phyloP scores from a whole-genome alignment of 2,888 invertebrate species.

The Cheilosia pagana region DNA sequence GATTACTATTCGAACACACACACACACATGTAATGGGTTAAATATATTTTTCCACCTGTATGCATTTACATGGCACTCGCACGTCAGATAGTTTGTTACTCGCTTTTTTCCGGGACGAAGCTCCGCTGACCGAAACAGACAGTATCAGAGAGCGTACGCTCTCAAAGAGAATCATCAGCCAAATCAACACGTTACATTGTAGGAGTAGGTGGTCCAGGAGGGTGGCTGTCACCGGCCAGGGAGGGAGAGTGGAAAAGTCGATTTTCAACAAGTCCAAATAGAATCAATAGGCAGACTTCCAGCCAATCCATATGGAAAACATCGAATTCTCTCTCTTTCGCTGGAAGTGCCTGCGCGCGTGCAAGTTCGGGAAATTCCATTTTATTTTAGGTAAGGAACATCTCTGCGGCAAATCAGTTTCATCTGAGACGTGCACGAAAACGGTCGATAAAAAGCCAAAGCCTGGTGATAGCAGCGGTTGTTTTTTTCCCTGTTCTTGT shows the following conservation, averaged over 20 bases:
- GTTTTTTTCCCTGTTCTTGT: background rate
- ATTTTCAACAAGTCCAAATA: slow-evolving; percentile 72
- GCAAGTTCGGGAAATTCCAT: slow-evolving; percentile 27
- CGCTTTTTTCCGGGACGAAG: slow-evolving; percentile 28
- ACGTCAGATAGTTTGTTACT: slow-evolving; percentile 27
- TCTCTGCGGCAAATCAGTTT: slow-evolving; percentile 81
- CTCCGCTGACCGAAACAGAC: slow-evolving; percentile 19
- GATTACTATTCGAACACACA: too few species aligned
- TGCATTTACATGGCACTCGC: slow-evolving; percentile 45
- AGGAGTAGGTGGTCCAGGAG: slow-evolving; percentile 29
- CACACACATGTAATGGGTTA: background rate
- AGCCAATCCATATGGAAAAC: slow-evolving; percentile 22
- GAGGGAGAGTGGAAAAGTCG: slow-evolving; percentile 40
- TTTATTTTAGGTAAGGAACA: slow-evolving; percentile 78
- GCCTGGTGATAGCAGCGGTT: slow-evolving; percentile 49
- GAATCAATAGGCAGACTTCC: slow-evolving; percentile 31
- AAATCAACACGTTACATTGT: slow-evolving; percentile 71
- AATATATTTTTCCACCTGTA: slow-evolving; percentile 62
- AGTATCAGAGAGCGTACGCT: slow-evolving; percentile 27
- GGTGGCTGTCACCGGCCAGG: slow-evolving; percentile 15
- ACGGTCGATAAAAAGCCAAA: slow-evolving; percentile 79
- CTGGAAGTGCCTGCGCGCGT: slow-evolving; percentile 32
- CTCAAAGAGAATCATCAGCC: slow-evolving; percentile 38
- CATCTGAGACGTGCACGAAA: slow-evolving; percentile 83
- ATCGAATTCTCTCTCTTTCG: slow-evolving; percentile 64